Base-by-base conservation (phyloP, 2,888 invertebrate genomes). In the Lamellibrachia columna region DNA sequence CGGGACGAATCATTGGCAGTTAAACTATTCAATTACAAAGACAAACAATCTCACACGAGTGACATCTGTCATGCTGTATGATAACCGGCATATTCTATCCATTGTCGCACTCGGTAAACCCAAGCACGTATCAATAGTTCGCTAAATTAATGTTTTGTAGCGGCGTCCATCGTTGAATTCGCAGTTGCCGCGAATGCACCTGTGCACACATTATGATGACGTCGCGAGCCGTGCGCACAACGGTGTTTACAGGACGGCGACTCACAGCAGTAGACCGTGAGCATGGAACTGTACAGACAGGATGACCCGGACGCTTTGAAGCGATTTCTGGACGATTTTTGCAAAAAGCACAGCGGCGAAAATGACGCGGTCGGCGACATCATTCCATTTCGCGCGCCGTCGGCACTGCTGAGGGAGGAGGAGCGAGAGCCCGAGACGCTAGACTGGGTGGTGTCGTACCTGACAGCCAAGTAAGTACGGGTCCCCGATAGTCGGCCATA, bases 161-260 rank as follows among this genome's bases (percentile, higher is more conserved):
- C 22, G 2, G 22, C 75, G n/a, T 75, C 75, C 2, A 0, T 22
- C 22, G 22, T n/a, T 75, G 75, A 75, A 75, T 75, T 75, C 75
- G 75, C 75, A 75, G 75, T 75, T 75, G 22, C 75, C 75, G 75
- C 75, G 75, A 75, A n/a, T 15, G 75, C 22, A 75, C 75, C 75
- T 75, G 75, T 75, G 75, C 75, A 75, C 75, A 75, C 75, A n/a
- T 75, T 75, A 15, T 75, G 22, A n/a, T 75, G 75, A 75, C 75
- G 75, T 75, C 75, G 22, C 75, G 75, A 75, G n/a, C 4, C 22
- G n/a, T 75, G 75, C 22, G 15, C 22, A 22, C 75, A 4, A 75
- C 75, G 75, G 75, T 75, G 75, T 75, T 75, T 75, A 75, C 75
- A 22, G 75, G 75, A 75, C 75, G 75, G 75, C 75, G 22, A n/a